Base-by-base conservation (phyloP, 1,140 invertebrate genomes). In the Pissodes strobi region DNA sequence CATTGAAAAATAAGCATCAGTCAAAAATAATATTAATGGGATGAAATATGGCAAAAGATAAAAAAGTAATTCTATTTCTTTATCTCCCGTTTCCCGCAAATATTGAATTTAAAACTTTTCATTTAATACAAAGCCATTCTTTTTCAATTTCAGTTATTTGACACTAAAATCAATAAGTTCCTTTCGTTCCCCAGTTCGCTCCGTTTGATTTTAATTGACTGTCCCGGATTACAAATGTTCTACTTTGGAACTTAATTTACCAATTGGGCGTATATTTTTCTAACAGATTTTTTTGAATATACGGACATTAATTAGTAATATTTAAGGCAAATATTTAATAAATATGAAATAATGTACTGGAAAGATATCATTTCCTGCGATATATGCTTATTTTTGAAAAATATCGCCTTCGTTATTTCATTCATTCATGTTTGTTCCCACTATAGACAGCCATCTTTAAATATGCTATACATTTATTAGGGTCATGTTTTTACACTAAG, bases 41-140 rank as follows among this genome's bases (percentile, higher is more conserved):
- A 57, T 57, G 22, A 57, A 57, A 43, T 45, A 45, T 45, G 38
- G 39, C 55, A 27, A 9, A 59, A 59, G 43, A 48, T 59, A 59
- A 48, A 59, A 48, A 49, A 48, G 39, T 43, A 53, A 19, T 37
- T 19, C 12, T 17, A 19, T 57, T 59, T 49, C 43, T 49, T 48
- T 59, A 58, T 58, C 55, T 58, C n/a, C 25, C 57, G 30, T 59
- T 56, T 49, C 17, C 43, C 25, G 25, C 43, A 59, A 59, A 59
- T 59, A 59, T 59, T 59, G 27, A 59, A 59, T 59, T 59, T 37
- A 59, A 59, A 59, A 59, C 27, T 59, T 49, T 48, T 25, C 25
- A 21, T 49, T 59, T 48, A 59, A 59, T 46, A 59, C 9, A 23
- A 59, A 13, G 41, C 56, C 41, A 48, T 59, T 59, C 25, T 46